Evolutionary conservation across 2,113 vertebrate species (phyloP).

Genomic region (Spermophilus dauricus): DNA sequence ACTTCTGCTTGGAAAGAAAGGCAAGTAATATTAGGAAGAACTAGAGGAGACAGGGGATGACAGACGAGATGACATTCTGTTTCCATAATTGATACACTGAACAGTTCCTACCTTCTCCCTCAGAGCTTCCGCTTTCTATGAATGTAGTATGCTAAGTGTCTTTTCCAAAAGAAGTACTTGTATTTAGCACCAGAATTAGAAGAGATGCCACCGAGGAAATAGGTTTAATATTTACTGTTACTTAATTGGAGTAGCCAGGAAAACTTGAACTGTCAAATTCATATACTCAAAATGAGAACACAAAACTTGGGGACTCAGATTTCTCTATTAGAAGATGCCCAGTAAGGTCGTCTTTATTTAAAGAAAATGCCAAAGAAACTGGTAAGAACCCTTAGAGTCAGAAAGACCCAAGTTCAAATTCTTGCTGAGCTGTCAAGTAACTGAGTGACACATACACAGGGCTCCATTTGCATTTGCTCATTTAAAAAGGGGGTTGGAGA

Average conservation of each 20-base stretch:
- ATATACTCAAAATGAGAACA: neutral
- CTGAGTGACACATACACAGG: neutral
- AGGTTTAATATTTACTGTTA: neutral
- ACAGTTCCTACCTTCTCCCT: neutral
- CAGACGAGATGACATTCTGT: neutral
- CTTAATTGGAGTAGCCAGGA: neutral
- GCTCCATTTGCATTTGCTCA: neutral
- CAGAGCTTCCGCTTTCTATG: neutral
- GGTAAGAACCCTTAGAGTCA: neutral
- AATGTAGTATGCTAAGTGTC: neutral
- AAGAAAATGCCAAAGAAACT: neutral
- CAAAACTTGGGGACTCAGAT: neutral
- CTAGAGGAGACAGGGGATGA: neutral
- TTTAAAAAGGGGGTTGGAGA: neutral
- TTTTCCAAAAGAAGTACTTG: neutral
- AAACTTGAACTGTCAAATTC: neutral
- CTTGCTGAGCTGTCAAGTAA: neutral
- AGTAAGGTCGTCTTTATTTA: neutral
- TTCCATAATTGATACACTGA: neutral
- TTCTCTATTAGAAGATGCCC: neutral
- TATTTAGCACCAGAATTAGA: neutral
- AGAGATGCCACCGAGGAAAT: neutral
- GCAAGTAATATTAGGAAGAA: neutral
- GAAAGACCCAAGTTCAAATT: neutral
- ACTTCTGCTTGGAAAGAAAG: neutral